These are phyloP conservation scores for Erebia epiphron DNA, from an alignment of 2,888 invertebrate genomes.

Conservation along the genomic window DNA sequence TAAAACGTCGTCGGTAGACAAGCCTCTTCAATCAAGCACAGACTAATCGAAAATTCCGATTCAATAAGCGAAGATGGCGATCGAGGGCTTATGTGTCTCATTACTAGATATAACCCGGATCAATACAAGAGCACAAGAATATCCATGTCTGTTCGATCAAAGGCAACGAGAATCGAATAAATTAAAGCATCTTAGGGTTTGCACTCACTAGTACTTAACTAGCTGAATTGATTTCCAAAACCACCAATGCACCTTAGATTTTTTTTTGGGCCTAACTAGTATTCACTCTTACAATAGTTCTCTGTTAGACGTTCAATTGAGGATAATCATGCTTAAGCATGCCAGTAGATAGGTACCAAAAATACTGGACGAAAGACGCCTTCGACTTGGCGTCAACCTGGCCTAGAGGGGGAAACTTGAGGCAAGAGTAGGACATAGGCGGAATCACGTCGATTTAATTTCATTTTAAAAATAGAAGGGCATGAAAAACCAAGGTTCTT, in stretches of 20 bases:
- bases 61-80: slow-evolving; percentile 70
- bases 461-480: too few relatives aligned
- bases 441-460: too few relatives aligned
- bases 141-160: slow-evolving; percentile 61
- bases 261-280: too few relatives aligned
- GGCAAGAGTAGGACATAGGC: too few relatives aligned
- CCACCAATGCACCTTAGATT: background rate
- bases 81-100: slow-evolving; percentile 74
- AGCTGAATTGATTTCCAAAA: background rate
- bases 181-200: slow-evolving; percentile 52
- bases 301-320: too few relatives aligned
- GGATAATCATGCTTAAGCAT: too few relatives aligned
- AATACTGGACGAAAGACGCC: too few relatives aligned
- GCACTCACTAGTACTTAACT: background rate
- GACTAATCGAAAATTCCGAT: slow-evolving; percentile 80
- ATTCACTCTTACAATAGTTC: too few relatives aligned
- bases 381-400: too few relatives aligned
- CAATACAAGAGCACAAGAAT: slow-evolving; percentile 52
- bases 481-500: too few relatives aligned
- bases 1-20: slow-evolving; percentile 70
- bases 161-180: slow-evolving; percentile 56
- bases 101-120: slow-evolving; percentile 73
- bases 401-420: too few relatives aligned
- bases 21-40: slow-evolving; percentile 80
- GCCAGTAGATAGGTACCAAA: too few relatives aligned